A percentile compares a stretch with the other conserved stretches of the same genome.
Conservation (phyloP, 2,888 invertebrate species). For the Melanostoma scalare region DNA sequence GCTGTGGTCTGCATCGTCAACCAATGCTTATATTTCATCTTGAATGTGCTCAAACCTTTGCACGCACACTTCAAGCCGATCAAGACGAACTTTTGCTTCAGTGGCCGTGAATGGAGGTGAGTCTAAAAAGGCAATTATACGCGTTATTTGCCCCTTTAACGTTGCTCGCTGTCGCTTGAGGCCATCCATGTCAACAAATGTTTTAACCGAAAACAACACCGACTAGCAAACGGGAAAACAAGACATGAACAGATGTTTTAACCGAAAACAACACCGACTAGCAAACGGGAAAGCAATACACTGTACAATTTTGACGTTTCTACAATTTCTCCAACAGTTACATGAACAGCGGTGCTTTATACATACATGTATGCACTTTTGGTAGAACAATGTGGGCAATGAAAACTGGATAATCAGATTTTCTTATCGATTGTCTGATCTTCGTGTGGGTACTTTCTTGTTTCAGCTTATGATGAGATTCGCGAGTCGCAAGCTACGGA, state of each 20-base stretch:
- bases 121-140: too few species aligned
- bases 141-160: background rate
- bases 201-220: background rate
- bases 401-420: background rate
- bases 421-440: too few species aligned
- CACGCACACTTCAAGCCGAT: constrained; percentile 1
- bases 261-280: background rate
- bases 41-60: constrained; percentile 1
- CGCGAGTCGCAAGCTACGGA: too few species aligned
- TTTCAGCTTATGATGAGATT: too few species aligned
- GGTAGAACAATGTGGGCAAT: background rate
- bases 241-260: background rate
- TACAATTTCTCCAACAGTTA: constrained; percentile 4
- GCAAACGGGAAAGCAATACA: background rate
- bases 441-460: too few species aligned
- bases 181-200: background rate
- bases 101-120: background rate
- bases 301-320: background rate
- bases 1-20: background rate
- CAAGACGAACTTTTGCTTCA: background rate
- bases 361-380: background rate
- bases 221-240: background rate
- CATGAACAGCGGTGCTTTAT: background rate
- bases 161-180: constrained; percentile 3
- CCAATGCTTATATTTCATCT: background rate